These are phyloP conservation scores for Neotragus pygmaeus DNA, from an alignment of 2,113 vertebrate genomes.

Conservation along the genomic window DNA sequence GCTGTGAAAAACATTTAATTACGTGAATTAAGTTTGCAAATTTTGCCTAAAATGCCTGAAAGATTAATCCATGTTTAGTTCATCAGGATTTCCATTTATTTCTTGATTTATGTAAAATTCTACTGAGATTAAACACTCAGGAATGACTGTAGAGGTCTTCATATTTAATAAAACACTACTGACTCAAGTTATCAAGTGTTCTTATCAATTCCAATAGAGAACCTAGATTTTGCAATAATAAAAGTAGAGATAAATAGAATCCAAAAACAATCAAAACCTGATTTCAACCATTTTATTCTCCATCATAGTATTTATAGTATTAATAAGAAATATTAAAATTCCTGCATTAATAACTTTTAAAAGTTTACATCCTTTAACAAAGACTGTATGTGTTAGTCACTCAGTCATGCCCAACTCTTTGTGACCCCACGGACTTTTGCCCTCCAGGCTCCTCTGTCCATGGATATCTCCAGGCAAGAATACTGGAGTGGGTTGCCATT, in stretches of 20 bases:
- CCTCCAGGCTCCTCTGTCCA: background rate
- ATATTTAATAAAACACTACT: background rate
- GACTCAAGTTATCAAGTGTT: background rate
- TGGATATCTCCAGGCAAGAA: background rate
- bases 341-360: background rate
- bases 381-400: background rate
- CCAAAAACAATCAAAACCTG: background rate
- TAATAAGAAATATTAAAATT: background rate
- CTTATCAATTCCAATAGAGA: background rate
- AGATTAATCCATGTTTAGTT: background rate
- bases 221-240: background rate
- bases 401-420: background rate
- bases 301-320: background rate
- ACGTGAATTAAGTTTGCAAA: background rate
- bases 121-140: background rate
- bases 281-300: background rate
- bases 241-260: background rate
- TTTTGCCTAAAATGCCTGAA: background rate
- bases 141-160: background rate
- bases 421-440: background rate
- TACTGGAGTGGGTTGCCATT: background rate
- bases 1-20: background rate
- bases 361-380: background rate
- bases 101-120: background rate
- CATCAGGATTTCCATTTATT: background rate